Conservation (phyloP, 2,113 vertebrate species). For the Chlamydotis undulata region DNA sequence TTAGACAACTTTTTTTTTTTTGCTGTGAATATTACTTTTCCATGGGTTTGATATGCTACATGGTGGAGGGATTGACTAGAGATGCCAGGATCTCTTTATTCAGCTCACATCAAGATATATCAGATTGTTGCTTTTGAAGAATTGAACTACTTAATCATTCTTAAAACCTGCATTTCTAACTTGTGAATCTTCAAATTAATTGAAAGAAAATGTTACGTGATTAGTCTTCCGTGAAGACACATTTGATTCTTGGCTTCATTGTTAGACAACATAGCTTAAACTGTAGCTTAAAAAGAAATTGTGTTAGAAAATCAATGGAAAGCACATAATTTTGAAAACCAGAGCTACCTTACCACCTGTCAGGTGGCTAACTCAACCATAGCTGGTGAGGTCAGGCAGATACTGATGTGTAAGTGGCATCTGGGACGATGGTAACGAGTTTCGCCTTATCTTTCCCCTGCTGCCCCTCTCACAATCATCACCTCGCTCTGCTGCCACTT, state of each 20-base stretch:
- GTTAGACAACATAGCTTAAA: not conserved
- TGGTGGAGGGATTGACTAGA: not conserved
- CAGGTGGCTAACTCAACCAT: not conserved
- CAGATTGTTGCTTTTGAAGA: not conserved
- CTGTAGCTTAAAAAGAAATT: not conserved
- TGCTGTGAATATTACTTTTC: not conserved
- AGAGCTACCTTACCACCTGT: not conserved
- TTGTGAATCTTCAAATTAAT: not conserved
- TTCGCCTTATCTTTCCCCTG: not conserved
- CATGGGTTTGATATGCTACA: rapidly evolving
- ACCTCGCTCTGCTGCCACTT: rapidly evolving
- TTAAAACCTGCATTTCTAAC: not conserved
- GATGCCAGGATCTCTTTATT: not conserved
- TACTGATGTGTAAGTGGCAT: not conserved
- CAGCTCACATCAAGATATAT: not conserved
- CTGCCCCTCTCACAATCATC: not conserved
- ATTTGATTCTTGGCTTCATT: not conserved
- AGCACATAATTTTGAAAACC: not conserved
- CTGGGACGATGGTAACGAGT: not conserved
- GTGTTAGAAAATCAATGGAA: not conserved
- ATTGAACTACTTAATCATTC: not conserved
- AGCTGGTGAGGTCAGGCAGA: not conserved
- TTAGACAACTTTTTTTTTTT: not conserved
- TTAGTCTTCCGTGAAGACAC: not conserved
- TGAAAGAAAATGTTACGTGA: not conserved